Evolutionary conservation across 1,140 invertebrate species (phyloP), one percentile per base, ranked within the genome.

Genomic region (Calliopsis andreniformis): DNA sequence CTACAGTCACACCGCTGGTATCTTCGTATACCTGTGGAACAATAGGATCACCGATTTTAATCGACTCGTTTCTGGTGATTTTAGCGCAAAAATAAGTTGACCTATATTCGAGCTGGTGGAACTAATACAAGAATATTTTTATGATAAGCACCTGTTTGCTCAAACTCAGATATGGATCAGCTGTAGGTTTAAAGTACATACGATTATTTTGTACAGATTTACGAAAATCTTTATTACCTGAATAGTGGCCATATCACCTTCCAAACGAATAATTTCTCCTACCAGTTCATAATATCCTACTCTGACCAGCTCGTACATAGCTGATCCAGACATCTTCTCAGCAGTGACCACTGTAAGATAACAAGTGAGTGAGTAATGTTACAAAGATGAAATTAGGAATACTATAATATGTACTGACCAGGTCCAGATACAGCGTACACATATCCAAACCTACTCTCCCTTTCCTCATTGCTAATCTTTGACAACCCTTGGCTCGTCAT

Each of bases 291-390:
- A 95, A 92, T 99, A 99, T 18, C 99, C 99, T 10, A 99, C 99
- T 88, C 99, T 95, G 63, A 99, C 99, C 93, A 99, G 92, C 92
- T 99, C 99, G 95, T 99, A 99, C 98, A 99, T 99, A 94, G 99
- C 99, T 14, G 99, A 97, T 79, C 99, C 99, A 78, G 98, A 96
- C 99, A 99, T 99, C 89, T 97, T 97, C 92, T 99, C 98, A 71
- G 99, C 99, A 20, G 98, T 99, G 43, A 99, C 99, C 87, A 99
- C 99, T 99, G 90, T 16, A 68, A 62, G n/a, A 28, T 49, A 63
- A 64, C 8, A 47, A 61, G 16, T 5, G 12, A 49, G 30, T 55
- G 8, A 16, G 10, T 10, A 39, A 35, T 32, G 18, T 25, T 32
- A 61, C 10, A n/a, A 43, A 45, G 14, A n/a, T 8, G 2, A 28